Evolutionary conservation across 2,113 vertebrate genomes (phyloP).

Genomic region (Zingel zingel): DNA sequence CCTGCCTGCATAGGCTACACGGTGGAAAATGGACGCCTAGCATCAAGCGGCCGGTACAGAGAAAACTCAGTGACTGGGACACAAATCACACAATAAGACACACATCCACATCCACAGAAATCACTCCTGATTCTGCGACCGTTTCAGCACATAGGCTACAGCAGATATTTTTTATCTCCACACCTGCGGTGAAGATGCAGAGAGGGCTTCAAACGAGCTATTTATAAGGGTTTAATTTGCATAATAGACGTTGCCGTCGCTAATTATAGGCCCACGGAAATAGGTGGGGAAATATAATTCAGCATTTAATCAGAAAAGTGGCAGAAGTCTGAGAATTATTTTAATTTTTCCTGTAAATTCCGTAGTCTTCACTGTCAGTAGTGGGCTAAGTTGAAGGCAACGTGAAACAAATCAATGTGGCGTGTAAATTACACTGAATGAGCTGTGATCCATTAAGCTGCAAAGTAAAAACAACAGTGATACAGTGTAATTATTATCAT

Average conservation of each 20-base stretch:
- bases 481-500: slow-evolving; percentile 20
- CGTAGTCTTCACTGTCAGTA: slow-evolving; percentile 29
- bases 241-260: slow-evolving; percentile 55
- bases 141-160: slow-evolving; percentile 19
- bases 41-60: slow-evolving; percentile 68
- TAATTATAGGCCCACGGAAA: slow-evolving; percentile 69
- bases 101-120: slow-evolving; percentile 15
- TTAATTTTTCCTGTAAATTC: slow-evolving; percentile 18
- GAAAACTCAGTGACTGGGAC: slow-evolving; percentile 61
- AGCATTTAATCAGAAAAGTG: slow-evolving; percentile 34
- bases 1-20: slow-evolving; percentile 69
- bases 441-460: slow-evolving; percentile 42
- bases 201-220: slow-evolving; percentile 32
- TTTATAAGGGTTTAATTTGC: slow-evolving; percentile 61
- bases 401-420: slow-evolving; percentile 68
- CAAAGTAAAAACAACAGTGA: slow-evolving; percentile 39
- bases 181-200: slow-evolving; percentile 49
- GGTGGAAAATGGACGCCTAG: slow-evolving; percentile 84
- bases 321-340: slow-evolving; percentile 34
- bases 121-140: not conserved
- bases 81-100: slow-evolving; percentile 47
- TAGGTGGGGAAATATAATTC: slow-evolving; percentile 38
- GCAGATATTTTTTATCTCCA: slow-evolving; percentile 40
- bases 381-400: slow-evolving; percentile 63
- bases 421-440: slow-evolving; percentile 49